Conservation (phyloP, 2,888 invertebrate genomes). For the Dermolepida albohirtum region DNA sequence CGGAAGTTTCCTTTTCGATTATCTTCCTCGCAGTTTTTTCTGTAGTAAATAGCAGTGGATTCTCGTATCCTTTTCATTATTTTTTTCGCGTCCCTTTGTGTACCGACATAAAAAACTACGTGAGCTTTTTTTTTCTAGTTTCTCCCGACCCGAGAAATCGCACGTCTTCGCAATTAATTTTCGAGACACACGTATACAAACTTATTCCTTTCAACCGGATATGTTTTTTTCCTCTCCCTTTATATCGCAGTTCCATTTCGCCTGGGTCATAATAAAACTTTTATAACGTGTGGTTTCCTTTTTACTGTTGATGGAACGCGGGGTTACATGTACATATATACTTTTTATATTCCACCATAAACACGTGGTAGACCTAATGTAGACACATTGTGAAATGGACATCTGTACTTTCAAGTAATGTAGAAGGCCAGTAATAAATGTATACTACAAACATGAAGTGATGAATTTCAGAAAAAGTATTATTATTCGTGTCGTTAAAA, state of each 20-base stretch:
- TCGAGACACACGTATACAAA: slow-evolving; percentile 11
- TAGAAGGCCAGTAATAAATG: too few species aligned
- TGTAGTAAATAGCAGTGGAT: not conserved
- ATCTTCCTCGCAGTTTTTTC: too few species aligned
- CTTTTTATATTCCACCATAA: not conserved
- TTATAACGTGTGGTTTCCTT: slow-evolving; percentile 19
- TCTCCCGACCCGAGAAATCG: slow-evolving; percentile 7
- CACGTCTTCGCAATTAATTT: slow-evolving; percentile 26
- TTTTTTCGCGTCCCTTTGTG: slow-evolving; percentile 8
- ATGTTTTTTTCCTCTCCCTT: slow-evolving; percentile 16
- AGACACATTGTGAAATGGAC: slow-evolving; percentile 9
- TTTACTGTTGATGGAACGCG: slow-evolving; percentile 21
- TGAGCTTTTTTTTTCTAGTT: slow-evolving; percentile 5
- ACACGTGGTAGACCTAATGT: slow-evolving; percentile 1
- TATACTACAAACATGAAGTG: not conserved
- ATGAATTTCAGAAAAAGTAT: too few species aligned
- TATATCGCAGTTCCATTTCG: slow-evolving; percentile 23
- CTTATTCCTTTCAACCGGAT: slow-evolving; percentile 22
- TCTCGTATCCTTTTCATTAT: slow-evolving; percentile 5
- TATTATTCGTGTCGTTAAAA: too few species aligned
- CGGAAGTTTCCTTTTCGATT: not conserved
- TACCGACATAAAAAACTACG: slow-evolving; percentile 11
- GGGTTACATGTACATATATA: not conserved
- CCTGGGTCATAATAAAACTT: slow-evolving; percentile 28
- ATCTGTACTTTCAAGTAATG: too few species aligned